Evolutionary conservation across 2,888 invertebrate genomes (phyloP), one percentile per base, ranked within the genome.

Genomic region (Microplitis manilae): DNA sequence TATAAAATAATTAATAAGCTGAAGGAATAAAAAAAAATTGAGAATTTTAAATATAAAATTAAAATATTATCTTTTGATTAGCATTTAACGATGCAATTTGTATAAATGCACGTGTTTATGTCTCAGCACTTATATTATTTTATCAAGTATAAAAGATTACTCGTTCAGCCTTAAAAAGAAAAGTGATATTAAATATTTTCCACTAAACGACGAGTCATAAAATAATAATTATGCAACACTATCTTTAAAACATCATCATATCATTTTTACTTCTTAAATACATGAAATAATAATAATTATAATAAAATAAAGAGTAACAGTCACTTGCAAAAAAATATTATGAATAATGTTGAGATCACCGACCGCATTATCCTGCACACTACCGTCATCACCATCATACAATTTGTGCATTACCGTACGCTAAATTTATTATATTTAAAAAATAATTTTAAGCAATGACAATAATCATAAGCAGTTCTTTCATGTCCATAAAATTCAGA

Each of bases 271-370:
- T 30, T 30, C 30, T 30, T 30, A 30, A 30, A 30, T 30, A 30
- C 4, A 30, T 30, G 2, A 30, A 30, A 30, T 20, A 20, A 20
- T 20, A 20, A 20, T 20, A 20, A 20, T 20, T 1, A 20, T 20
- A 20, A 30, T 30, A 4, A 30, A 30, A 30, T 30, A 30, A 30
- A 30, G 40, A 73, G 13, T 40, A 17, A 39, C 15, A 73, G 40
- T 73, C 64, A 73, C 41, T 64, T 41, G 41, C 15, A 73, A 65
- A 73, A 73, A 73, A 64, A 73, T 50, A 50, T 73, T 40, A 61
- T 73, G 73, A 67, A 73, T 73, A 65, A 62, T 62, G 20, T 62
- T 62, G 62, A 62, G 62, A 62, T 62, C 62, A 62, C 20, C 62
- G 62, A 62, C 62, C 62, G 20, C 15, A 15, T 17, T 17, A 17